Base-by-base conservation (phyloP, 2,888 invertebrate species). In the Flexamia atlantica region DNA sequence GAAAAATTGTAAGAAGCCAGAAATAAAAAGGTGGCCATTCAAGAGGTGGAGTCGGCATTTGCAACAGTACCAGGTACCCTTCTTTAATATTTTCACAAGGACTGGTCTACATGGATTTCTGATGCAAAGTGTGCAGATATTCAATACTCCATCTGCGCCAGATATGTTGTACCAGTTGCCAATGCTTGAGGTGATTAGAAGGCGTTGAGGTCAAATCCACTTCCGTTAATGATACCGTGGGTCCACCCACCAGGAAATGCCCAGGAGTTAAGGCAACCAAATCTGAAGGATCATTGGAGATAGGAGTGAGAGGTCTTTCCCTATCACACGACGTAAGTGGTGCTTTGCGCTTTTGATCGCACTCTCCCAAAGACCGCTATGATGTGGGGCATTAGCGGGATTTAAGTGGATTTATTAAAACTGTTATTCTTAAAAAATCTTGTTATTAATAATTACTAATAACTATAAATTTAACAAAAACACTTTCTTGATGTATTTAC, bases 281-380 rank as follows among this genome's bases (percentile, higher is more conserved):
- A 64, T 76, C 30, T 40, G 72, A 10, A 57, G 74, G 23, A 53
- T 72, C 57, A 46, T 70, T 23, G 23, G 85, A 83, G 9, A 84
- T n/a, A 28, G 85, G 76, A n/a, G 20, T 60, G n/a, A 83, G 36
- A 17, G 85, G 85, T n/a, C n/a, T n/a, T n/a, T n/a, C n/a, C n/a
- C n/a, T n/a, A n/a, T n/a, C n/a, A n/a, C n/a, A n/a, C n/a, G n/a
- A n/a, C n/a, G n/a, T n/a, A n/a, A n/a, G n/a, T n/a, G n/a, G n/a
- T n/a, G n/a, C n/a, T n/a, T n/a, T n/a, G n/a, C n/a, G n/a, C n/a
- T n/a, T n/a, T n/a, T n/a, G n/a, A n/a, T n/a, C n/a, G n/a, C n/a
- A n/a, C n/a, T n/a, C n/a, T n/a, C n/a, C n/a, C n/a, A n/a, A n/a
- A n/a, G n/a, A n/a, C n/a, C n/a, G n/a, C n/a, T n/a, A n/a, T n/a